Evolutionary conservation across 2,113 vertebrate genomes (phyloP).

Genomic region (Garra rufa): DNA sequence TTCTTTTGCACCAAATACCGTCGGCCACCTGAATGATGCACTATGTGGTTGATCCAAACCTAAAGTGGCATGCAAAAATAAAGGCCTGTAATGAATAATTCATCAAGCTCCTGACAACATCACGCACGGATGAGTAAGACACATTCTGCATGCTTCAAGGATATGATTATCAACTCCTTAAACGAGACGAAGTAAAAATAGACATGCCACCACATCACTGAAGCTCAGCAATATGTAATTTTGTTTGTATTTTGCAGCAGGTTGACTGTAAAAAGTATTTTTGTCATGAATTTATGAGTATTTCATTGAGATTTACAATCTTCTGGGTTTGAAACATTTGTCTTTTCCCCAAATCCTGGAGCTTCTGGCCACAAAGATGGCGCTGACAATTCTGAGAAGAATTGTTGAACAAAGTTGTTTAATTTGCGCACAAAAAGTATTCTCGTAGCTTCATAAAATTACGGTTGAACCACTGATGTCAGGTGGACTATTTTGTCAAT

Average conservation of each 20-base stretch:
- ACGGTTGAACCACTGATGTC: too few relatives aligned
- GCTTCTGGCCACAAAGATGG: not conserved
- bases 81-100: conserved; percentile 55
- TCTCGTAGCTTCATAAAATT: too few relatives aligned
- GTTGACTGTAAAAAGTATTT: not conserved
- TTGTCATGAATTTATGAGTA: not conserved
- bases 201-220: conserved; percentile 17
- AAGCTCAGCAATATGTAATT: not conserved
- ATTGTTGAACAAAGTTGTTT: too few relatives aligned
- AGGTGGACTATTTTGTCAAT: too few relatives aligned
- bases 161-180: conserved; percentile 48
- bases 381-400: not conserved
- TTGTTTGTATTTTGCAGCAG: not conserved
- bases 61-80: conserved; percentile 18
- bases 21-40: conserved; percentile 24
- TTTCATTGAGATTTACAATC: not conserved
- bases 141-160: conserved; percentile 41
- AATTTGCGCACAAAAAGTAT: too few relatives aligned
- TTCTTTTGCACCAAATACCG: conserved; percentile 24
- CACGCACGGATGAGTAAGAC: conserved; percentile 51
- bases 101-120: conserved; percentile 54
- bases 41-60: not conserved
- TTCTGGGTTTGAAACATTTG: not conserved
- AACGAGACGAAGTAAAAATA: conserved; percentile 51
- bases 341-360: not conserved